Evolutionary conservation across 1,140 invertebrate species (phyloP).

Genomic region (Monochamus saltuarius): DNA sequence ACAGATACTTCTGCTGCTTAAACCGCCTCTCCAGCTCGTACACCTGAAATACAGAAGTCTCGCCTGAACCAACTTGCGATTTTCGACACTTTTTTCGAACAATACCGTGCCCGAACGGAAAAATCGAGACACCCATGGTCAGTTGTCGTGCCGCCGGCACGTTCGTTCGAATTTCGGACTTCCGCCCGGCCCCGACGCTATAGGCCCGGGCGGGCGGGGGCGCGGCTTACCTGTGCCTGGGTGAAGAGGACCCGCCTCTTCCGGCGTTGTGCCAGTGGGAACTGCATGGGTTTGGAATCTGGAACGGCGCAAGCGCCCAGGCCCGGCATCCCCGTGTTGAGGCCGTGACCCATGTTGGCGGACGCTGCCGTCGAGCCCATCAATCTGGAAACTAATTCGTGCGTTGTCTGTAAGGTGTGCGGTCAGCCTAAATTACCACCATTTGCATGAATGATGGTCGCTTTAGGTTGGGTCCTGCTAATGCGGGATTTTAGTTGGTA

Average conservation of each 20-base stretch:
- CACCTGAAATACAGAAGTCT: conserved; percentile 63
- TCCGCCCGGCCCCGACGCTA: background rate
- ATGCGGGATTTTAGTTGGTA: too few species aligned
- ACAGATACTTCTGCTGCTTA: conserved; percentile 94
- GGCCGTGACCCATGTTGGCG: conserved; percentile 81
- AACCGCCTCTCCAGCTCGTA: conserved; percentile 97
- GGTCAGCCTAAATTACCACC: too few species aligned
- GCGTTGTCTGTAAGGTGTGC: too few species aligned
- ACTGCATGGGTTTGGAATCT: conserved; percentile 87
- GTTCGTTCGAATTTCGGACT: conserved; percentile 1
- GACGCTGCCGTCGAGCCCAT: conserved; percentile 77
- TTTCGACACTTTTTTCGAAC: too few species aligned
- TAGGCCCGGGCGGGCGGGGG: conserved; percentile 16
- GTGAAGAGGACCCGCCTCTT: conserved; percentile 98
- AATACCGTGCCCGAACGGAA: background rate
- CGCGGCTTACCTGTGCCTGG: conserved; percentile 82
- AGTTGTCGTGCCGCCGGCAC: background rate
- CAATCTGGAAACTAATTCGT: conserved; percentile 75
- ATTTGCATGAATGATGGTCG: too few species aligned
- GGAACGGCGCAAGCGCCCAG: conserved; percentile 73
- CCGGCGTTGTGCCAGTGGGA: conserved; percentile 84
- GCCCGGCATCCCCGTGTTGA: conserved; percentile 78
- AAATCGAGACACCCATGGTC: background rate
- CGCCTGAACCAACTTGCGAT: too few species aligned
- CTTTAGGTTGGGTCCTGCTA: too few species aligned